Percentiles rank a stretch among this genome's conserved stretches.
Conservation (phyloP, 2,113 vertebrate species). For the Caranx melampygus region DNA sequence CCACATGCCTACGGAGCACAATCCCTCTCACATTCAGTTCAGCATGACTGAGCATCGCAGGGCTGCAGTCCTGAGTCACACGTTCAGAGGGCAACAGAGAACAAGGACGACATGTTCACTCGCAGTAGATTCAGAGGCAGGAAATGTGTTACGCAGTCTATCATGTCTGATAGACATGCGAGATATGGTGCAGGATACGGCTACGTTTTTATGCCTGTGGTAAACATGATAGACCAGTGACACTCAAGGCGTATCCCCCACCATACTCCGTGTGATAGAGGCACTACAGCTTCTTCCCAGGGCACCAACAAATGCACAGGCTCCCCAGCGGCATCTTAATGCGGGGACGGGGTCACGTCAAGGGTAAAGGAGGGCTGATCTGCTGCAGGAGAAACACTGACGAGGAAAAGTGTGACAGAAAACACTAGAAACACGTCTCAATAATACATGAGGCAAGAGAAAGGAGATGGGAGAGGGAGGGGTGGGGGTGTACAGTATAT, state of each 20-base stretch:
- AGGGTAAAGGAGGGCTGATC: constrained; percentile 42
- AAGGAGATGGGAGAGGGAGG: no score
- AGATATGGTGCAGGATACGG: neutral
- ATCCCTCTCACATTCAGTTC: constrained; percentile 10
- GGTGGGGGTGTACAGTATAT: neutral
- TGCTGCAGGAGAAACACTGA: constrained; percentile 2
- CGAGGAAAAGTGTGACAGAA: constrained; percentile 26
- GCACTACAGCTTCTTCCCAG: constrained; percentile 7
- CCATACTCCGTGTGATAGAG: neutral
- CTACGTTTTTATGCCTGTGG: neutral
- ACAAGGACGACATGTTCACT: constrained; percentile 6
- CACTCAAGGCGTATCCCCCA: neutral
- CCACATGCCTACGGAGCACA: constrained; percentile 42
- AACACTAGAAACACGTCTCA: constrained; percentile 23
- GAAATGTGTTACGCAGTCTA: neutral
- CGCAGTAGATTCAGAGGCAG: neutral
- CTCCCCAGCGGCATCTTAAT: constrained; percentile 50
- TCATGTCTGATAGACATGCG: neutral
- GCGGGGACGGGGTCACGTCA: constrained; percentile 48
- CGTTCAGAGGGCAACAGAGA: constrained; percentile 16
- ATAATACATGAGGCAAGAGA: constrained; percentile 34
- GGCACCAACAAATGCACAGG: constrained; percentile 14
- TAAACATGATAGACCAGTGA: neutral
- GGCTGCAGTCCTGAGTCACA: constrained; percentile 41
- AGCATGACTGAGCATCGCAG: constrained; percentile 19